Percentiles rank a stretch among this genome's conserved stretches.
Evolutionary conservation across 2,888 invertebrate genomes (phyloP).

Genomic region (Phlogophora meticulosa): DNA sequence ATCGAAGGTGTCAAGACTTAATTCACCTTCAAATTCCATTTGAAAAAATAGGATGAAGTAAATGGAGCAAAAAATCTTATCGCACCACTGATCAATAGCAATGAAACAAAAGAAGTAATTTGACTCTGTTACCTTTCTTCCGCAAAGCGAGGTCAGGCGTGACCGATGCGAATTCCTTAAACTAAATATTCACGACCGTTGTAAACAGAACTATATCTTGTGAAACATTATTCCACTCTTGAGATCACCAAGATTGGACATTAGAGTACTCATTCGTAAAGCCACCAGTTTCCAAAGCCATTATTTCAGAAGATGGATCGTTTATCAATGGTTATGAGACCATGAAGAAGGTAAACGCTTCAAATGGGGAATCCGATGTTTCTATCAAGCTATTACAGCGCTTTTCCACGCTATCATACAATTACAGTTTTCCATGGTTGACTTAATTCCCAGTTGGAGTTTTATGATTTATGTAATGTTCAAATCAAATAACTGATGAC

Average conservation of each 20-base stretch:
- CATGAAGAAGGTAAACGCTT: slow-evolving; percentile 77
- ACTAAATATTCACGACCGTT: slow-evolving; percentile 74
- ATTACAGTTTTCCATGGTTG: slow-evolving; percentile 64
- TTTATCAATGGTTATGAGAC: slow-evolving; percentile 73
- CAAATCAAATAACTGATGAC: slow-evolving; percentile 46
- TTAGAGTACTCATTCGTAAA: slow-evolving; percentile 58
- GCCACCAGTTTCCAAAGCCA: slow-evolving; percentile 60
- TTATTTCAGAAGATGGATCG: slow-evolving; percentile 63
- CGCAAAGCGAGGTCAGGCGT: slow-evolving; percentile 87
- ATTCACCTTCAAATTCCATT: slow-evolving; percentile 57
- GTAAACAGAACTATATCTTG: slow-evolving; percentile 64
- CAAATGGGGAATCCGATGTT: slow-evolving; percentile 72
- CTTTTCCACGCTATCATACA: slow-evolving; percentile 62
- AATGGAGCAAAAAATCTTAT: slow-evolving; percentile 78
- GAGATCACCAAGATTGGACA: slow-evolving; percentile 65
- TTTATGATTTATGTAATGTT: slow-evolving; percentile 46
- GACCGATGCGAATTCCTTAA: slow-evolving; percentile 84
- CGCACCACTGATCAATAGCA: slow-evolving; percentile 73
- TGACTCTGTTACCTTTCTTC: slow-evolving; percentile 85
- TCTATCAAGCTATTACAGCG: slow-evolving; percentile 61
- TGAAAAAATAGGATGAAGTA: slow-evolving; percentile 68
- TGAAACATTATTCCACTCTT: slow-evolving; percentile 55
- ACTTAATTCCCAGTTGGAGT: slow-evolving; percentile 44
- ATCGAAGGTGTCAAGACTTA: slow-evolving; percentile 37
- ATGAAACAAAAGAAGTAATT: slow-evolving; percentile 85